Conservation (phyloP, 2,113 vertebrate genomes). For the Grus americana region DNA sequence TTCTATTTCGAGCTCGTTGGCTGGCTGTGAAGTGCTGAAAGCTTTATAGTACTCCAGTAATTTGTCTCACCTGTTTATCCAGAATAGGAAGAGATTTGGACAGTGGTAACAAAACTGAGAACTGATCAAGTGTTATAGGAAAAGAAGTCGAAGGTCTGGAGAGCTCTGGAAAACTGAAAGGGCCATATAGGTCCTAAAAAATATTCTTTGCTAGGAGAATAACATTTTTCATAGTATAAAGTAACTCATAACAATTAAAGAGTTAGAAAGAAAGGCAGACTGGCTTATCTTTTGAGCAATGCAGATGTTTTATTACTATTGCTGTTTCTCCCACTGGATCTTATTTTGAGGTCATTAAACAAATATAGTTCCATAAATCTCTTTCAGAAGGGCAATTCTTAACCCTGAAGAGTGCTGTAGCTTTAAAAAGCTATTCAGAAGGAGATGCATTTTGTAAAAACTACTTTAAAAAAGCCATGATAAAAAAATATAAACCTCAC, state of each 20-base stretch:
- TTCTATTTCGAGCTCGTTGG: not conserved
- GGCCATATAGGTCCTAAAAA: not conserved
- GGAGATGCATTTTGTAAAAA: not conserved
- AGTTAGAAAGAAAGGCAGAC: not conserved
- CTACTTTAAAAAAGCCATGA: not conserved
- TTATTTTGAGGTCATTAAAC: conserved; percentile 38
- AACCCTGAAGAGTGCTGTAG: not conserved
- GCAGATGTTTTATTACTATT: not conserved
- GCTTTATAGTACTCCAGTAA: conserved; percentile 1
- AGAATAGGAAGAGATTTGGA: not conserved
- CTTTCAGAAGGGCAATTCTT: not conserved
- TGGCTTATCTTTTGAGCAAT: conserved; percentile 7
- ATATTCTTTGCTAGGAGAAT: not conserved
- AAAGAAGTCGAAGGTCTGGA: not conserved
- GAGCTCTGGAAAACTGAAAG: conserved; percentile 21
- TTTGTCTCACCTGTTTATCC: conserved; percentile 64
- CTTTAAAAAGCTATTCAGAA: not conserved
- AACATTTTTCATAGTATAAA: conserved; percentile 26
- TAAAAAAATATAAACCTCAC: too few relatives aligned
- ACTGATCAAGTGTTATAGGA: not conserved
- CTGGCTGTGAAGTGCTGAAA: not conserved
- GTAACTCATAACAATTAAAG: conserved; percentile 37
- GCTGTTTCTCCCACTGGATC: not conserved
- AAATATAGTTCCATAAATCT: not conserved
- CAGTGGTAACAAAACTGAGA: not conserved